Evolutionary conservation across 53 echinoderm and acorn worm species (phyloP), one percentile per base, ranked within the genome.

Genomic region (Astropecten irregularis): DNA sequence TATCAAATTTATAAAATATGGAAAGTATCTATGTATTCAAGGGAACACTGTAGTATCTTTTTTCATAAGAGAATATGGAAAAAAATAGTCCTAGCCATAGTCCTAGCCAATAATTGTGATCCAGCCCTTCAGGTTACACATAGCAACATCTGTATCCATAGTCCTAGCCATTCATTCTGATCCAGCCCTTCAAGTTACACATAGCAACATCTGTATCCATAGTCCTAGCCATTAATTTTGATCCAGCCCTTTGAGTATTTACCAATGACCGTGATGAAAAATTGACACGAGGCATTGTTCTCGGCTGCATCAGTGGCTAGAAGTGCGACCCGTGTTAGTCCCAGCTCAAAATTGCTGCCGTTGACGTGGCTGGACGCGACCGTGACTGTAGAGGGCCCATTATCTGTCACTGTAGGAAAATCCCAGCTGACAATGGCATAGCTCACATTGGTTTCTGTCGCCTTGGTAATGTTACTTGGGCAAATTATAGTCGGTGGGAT

Each of bases 361-460:
- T 76, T 76, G 28, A 49, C 77, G 2, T 34, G 56, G 66, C 76
- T 76, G 9, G 89, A 83, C 14, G 32, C 48, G 18, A 58, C 35
- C 25, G 34, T 57, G n/a, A 76, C 68, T 40, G 76, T 83, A 22
- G 67, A 37, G 3, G 68, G 83, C 28, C 68, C 76, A 49, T 89
- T 89, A 38, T 89, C 89, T 2, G 49, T 74, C 31, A 89, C 84
- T 32, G 68, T 54, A n/a, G 84, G 89, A 0, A 40, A 10, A 9
- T 68, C 84, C 58, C 83, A 76, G 59, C 53, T 36, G 42, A 84
- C 84, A 68, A 36, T 27, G 40, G 82, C 77, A 49, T 58, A 89
- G 57, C 56, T 73, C 67, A 53, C 16, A 18, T 66, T 84, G 13
- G 63, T 35, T 4, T 42, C 66, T 37, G 68, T 77, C 9, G 66